These are phyloP conservation scores for Clarias laeviceps DNA, from an alignment of 2,797 vertebrate genomes.

Conservation along the genomic window DNA sequence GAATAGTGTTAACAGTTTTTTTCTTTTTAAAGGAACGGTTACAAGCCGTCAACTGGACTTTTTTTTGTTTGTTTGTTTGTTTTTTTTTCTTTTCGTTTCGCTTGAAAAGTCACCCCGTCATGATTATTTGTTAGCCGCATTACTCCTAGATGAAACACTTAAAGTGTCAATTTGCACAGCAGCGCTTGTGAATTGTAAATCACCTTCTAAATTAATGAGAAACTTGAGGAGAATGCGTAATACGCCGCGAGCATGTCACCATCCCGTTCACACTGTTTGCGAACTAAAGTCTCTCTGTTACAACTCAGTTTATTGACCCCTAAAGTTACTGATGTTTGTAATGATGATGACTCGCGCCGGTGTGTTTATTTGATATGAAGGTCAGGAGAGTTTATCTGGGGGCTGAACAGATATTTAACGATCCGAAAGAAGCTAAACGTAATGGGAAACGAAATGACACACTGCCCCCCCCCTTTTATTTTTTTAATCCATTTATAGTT, in stretches of 20 bases:
- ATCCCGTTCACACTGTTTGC: background rate
- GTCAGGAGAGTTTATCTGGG: background rate
- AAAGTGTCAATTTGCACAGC: constrained; percentile 30
- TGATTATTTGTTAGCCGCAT: constrained; percentile 22
- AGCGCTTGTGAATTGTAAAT: constrained; percentile 27
- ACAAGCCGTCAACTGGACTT: constrained; percentile 25
- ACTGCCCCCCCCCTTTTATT: too few species aligned
- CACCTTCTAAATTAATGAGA: constrained; percentile 37
- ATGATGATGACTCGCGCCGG: background rate
- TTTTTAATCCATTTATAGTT: background rate
- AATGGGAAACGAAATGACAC: background rate
- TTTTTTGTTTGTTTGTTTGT: background rate
- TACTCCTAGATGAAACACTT: constrained; percentile 32
- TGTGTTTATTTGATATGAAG: background rate
- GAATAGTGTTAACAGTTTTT: background rate
- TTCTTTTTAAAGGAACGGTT: background rate
- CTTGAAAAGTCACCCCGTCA: constrained; percentile 38
- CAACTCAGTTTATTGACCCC: background rate
- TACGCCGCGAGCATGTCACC: constrained; percentile 15
- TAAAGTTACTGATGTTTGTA: background rate
- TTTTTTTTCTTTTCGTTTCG: too few species aligned
- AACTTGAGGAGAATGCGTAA: constrained; percentile 31
- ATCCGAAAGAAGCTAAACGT: background rate
- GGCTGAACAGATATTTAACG: background rate
- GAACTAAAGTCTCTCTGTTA: background rate